Conservation (phyloP, 2,888 invertebrate genomes). For the Chrysodeixis includens region DNA sequence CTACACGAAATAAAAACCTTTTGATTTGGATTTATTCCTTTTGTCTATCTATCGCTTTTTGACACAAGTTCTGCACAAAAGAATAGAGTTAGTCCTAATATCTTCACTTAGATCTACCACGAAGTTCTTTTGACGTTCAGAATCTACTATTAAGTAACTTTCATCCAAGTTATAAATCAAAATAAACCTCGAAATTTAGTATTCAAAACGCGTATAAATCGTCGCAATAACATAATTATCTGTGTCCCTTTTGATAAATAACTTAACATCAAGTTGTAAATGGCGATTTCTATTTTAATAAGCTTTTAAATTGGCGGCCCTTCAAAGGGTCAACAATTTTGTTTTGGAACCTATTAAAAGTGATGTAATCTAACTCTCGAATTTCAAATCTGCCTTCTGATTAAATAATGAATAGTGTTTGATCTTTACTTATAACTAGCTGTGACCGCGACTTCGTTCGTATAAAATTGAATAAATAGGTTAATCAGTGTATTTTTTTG, state of each 20-base stretch:
- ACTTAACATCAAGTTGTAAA: constrained; percentile 21
- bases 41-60: too few relatives aligned
- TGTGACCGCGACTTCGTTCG: too few relatives aligned
- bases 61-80: too few relatives aligned
- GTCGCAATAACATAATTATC: neutral
- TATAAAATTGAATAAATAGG: too few relatives aligned
- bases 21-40: too few relatives aligned
- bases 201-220: neutral
- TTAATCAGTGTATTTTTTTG: too few relatives aligned
- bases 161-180: too few relatives aligned
- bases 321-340: constrained; percentile 31
- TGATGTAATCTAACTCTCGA: constrained; percentile 22
- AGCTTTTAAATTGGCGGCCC: constrained; percentile 1
- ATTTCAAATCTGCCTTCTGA: constrained; percentile 3
- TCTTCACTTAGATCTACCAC: too few relatives aligned
- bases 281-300: constrained; percentile 23
- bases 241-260: constrained; percentile 13
- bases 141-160: too few relatives aligned
- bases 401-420: constrained; percentile 2
- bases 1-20: too few relatives aligned
- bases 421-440: neutral
- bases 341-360: constrained; percentile 46
- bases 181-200: neutral
- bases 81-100: too few relatives aligned
- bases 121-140: too few relatives aligned